Conservation (phyloP, 1,140 invertebrate species). For the Panagrolaimus sp. region DNA sequence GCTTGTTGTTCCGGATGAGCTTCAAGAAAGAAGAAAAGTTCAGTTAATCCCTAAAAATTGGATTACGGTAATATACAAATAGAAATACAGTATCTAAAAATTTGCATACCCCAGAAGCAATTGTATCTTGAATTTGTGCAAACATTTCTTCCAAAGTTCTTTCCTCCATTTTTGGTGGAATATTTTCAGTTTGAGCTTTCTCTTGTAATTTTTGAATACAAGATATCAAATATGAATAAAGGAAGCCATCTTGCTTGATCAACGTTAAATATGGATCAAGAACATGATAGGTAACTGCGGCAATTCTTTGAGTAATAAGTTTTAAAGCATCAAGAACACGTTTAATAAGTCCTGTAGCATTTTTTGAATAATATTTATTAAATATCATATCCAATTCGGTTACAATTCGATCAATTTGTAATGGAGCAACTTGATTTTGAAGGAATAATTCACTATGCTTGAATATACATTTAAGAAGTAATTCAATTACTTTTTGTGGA, state of each 20-base stretch:
- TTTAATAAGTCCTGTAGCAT: not conserved
- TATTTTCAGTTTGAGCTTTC: not conserved
- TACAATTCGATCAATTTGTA: not conserved
- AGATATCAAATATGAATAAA: not conserved
- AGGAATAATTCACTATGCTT: not conserved
- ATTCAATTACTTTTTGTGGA: not conserved
- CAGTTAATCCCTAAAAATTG: not conserved
- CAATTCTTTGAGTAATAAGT: not conserved
- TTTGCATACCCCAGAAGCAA: not conserved
- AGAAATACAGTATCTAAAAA: not conserved
- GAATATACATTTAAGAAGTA: conserved; percentile 5
- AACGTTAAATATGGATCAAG: not conserved
- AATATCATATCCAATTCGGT: not conserved
- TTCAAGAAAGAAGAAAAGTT: not conserved
- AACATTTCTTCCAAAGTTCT: not conserved
- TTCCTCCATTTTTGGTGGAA: not conserved
- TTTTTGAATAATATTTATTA: not conserved
- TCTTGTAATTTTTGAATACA: not conserved
- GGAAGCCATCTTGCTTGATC: not conserved
- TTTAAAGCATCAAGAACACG: not conserved
- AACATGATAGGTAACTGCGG: not conserved
- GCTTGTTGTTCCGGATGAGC: not conserved
- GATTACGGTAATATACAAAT: not conserved
- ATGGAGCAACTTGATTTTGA: not conserved
- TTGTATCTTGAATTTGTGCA: not conserved